Evolutionary conservation across 2,113 vertebrate species (phyloP).

Genomic region (Daubentonia madagascariensis): DNA sequence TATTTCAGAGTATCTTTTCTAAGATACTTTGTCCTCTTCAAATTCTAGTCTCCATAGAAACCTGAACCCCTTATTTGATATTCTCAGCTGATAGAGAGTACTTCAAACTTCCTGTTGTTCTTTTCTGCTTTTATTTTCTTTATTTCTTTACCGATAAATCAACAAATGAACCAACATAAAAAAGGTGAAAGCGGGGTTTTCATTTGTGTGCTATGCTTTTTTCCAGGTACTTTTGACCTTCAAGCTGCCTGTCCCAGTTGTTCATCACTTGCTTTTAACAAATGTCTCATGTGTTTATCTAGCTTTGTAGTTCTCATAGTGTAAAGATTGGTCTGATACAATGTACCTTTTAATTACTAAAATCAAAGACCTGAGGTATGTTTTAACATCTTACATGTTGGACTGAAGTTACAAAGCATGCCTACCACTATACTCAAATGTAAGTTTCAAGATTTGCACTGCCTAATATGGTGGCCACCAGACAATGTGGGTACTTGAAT

Average conservation of each 20-base stretch:
- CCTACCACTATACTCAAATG: neutral
- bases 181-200: neutral
- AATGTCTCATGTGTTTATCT: neutral
- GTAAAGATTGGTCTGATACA: neutral
- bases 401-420: neutral
- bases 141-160: neutral
- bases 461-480: neutral
- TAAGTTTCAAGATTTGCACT: neutral
- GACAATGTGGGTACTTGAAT: neutral
- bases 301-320: neutral
- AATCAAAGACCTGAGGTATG: neutral
- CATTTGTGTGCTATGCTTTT: neutral
- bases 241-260: neutral
- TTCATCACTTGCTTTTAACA: neutral
- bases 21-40: neutral
- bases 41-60: neutral
- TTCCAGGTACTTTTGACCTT: neutral
- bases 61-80: neutral
- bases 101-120: neutral
- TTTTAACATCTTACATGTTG: neutral
- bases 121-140: neutral
- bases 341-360: neutral
- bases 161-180: neutral
- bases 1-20: neutral
- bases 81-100: neutral